Evolutionary conservation across 1,140 invertebrate species (phyloP).

Genomic region (Drosophila aff.): DNA sequence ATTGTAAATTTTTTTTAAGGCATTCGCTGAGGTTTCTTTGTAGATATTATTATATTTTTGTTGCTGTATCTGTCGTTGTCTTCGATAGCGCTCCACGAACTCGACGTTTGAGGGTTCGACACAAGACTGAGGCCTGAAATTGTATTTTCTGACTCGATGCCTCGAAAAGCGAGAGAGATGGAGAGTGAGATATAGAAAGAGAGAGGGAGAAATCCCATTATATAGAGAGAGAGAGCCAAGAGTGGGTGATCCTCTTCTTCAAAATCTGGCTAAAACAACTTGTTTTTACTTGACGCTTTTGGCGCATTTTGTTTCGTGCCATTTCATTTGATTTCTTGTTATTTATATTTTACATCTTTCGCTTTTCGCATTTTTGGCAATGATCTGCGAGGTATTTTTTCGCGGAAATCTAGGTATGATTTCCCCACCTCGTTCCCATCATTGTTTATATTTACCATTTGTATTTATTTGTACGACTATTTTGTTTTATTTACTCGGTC

Average conservation of each 20-base stretch:
- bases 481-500: slow-evolving; percentile 37
- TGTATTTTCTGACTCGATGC: slow-evolving; percentile 26
- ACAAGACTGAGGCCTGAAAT: slow-evolving; percentile 66
- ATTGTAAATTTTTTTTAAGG: slow-evolving; percentile 32
- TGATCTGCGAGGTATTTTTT: slow-evolving; percentile 28
- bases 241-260: slow-evolving; percentile 5
- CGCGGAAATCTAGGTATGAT: slow-evolving; percentile 30
- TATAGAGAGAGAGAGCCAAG: too few species aligned
- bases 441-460: slow-evolving; percentile 44
- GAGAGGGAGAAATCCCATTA: background rate
- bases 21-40: slow-evolving; percentile 7
- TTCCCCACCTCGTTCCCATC: background rate
- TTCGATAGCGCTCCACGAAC: slow-evolving; percentile 68
- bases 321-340: slow-evolving; percentile 41
- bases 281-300: slow-evolving; percentile 23
- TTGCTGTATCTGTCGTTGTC: slow-evolving; percentile 64
- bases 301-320: slow-evolving; percentile 10
- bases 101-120: slow-evolving; percentile 65
- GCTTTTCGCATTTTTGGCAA: slow-evolving; percentile 34
- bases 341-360: slow-evolving; percentile 35
- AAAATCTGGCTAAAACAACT: slow-evolving; percentile 20
- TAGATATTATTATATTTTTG: slow-evolving; percentile 3
- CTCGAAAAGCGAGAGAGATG: slow-evolving; percentile 12
- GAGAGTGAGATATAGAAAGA: background rate
- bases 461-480: slow-evolving; percentile 44